These are phyloP conservation scores for Proales similis DNA, from an alignment of 1,140 invertebrate species.

Conservation along the genomic window DNA sequence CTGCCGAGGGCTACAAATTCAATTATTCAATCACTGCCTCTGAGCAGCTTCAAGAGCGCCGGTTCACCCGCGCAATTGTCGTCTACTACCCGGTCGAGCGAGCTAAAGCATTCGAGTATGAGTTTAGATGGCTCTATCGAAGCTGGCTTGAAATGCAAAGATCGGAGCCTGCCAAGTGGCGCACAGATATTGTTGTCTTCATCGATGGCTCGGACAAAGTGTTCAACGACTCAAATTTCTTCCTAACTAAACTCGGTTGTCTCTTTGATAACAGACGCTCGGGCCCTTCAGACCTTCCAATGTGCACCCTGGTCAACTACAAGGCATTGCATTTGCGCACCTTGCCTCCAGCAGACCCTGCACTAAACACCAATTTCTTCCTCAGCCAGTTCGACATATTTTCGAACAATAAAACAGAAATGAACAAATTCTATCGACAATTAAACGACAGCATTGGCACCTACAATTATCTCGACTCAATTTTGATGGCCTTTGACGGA, in stretches of 20 bases:
- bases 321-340: conserved; percentile 9
- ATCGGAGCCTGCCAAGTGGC: conserved; percentile 3
- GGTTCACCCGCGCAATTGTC: conserved; percentile 1
- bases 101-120: not conserved
- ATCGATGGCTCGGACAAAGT: not conserved
- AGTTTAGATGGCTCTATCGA: conserved; percentile 32
- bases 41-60: no score
- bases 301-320: conserved; percentile 24
- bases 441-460: conserved; percentile 2
- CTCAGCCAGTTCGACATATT: conserved; percentile 12
- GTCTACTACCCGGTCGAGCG: conserved; percentile 11
- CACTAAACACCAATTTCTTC: conserved; percentile 1
- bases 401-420: not conserved
- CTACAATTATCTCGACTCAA: conserved; percentile 34
- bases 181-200: conserved; percentile 33
- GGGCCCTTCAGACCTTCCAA: not conserved
- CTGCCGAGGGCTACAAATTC: no score
- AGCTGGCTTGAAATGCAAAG: conserved; percentile 34
- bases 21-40: no score
- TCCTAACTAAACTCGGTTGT: conserved; percentile 29
- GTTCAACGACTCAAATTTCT: conserved; percentile 4
- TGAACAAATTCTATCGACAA: conserved; percentile 14
- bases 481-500: conserved; percentile 30
- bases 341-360: not conserved
- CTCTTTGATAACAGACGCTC: not conserved